A percentile compares a stretch with the other conserved stretches of the same genome.
Evolutionary conservation across 1,140 invertebrate genomes (phyloP).

Genomic region (Caenorhabditis inopinata): DNA sequence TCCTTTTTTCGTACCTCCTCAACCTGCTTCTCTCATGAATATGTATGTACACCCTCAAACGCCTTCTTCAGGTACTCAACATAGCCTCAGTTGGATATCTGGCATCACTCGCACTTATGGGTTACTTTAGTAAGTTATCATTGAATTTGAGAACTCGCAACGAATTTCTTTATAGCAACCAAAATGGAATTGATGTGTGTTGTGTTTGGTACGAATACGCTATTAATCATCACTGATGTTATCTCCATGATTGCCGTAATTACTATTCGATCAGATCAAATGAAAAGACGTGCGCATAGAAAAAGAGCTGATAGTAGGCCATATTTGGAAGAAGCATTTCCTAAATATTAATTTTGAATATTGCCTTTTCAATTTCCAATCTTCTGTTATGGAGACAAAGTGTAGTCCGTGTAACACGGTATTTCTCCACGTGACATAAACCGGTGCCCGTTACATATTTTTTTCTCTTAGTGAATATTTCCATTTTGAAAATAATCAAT

Average conservation of each 20-base stretch:
- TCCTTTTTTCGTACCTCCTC: no score
- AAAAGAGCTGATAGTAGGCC: neutral
- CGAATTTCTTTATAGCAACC: neutral
- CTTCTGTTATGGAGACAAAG: constrained; percentile 23
- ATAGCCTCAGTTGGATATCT: constrained; percentile 2
- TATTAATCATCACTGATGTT: neutral
- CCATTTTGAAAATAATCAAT: no score
- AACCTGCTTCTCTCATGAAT: no score
- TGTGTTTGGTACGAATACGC: constrained; percentile 9
- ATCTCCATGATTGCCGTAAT: neutral
- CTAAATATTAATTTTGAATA: neutral
- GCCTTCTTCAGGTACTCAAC: neutral
- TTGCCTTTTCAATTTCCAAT: neutral
- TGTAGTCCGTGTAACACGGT: constrained; percentile 10
- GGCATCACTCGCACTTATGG: neutral
- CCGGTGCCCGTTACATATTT: no score
- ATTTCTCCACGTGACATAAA: neutral
- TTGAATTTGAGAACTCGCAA: neutral
- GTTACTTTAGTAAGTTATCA: neutral
- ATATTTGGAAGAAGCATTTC: neutral
- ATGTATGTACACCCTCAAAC: no score
- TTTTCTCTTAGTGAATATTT: no score
- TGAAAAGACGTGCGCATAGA: neutral
- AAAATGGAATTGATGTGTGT: constrained; percentile 9
- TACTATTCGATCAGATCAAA: constrained; percentile 1